Percentiles rank a stretch among this genome's conserved stretches.
phyloP scores from a whole-genome alignment of 1,140 invertebrate species.

The Bombyx mori region ASM3026992v2 NC_085109.1:4786001-4786500 shows the following conservation, averaged over 20 bases:
- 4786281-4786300: slow-evolving; percentile 58
- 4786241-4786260: slow-evolving; percentile 14
- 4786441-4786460: slow-evolving; percentile 14
- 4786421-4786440: background rate
- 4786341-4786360: slow-evolving; percentile 37
- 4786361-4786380: slow-evolving; percentile 8
- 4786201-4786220: slow-evolving; percentile 34
- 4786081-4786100: too few species aligned
- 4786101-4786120: too few species aligned
- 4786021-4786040: too few species aligned
- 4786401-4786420: background rate
- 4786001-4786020: too few species aligned
- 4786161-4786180: slow-evolving; percentile 6
- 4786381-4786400: slow-evolving; percentile 3
- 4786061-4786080: too few species aligned
- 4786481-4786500: slow-evolving; percentile 19
- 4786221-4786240: slow-evolving; percentile 34
- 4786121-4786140: too few species aligned
- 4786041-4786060: too few species aligned
- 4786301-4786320: slow-evolving; percentile 56
- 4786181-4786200: slow-evolving; percentile 17
- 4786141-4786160: too few species aligned
- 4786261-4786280: slow-evolving; percentile 66
- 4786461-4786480: slow-evolving; percentile 21
- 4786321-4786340: slow-evolving; percentile 52